A percentile compares a stretch with the other conserved stretches of the same genome.
Conservation (phyloP, 2,797 vertebrate genomes). For the Cossypha heuglini region DNA sequence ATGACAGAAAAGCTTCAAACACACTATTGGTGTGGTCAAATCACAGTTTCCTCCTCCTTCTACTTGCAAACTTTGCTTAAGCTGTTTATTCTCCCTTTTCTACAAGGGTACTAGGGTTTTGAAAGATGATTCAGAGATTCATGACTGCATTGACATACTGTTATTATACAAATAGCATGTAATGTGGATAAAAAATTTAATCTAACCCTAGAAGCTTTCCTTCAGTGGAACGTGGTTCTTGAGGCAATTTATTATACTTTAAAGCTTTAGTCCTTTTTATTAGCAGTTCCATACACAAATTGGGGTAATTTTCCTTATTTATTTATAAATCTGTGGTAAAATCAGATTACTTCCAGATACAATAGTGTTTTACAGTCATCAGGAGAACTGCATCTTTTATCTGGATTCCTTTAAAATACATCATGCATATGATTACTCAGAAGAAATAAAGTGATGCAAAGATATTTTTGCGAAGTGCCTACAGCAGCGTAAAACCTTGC, state of each 20-base stretch:
- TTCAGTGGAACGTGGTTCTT: no score
- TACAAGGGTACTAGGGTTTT: not conserved
- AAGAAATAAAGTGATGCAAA: conserved; percentile 15
- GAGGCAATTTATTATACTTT: no score
- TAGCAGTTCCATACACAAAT: no score
- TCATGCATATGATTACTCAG: not conserved
- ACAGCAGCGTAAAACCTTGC: not conserved
- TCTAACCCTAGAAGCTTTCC: not conserved
- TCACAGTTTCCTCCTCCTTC: not conserved
- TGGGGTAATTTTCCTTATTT: no score
- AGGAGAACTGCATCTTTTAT: not conserved
- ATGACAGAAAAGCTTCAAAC: not conserved
- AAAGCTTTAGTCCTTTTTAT: no score
- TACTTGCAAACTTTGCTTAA: not conserved
- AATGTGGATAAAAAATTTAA: not conserved
- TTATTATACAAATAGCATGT: not conserved
- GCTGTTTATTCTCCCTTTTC: not conserved
- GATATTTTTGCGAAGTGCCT: not conserved
- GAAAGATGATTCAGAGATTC: not conserved
- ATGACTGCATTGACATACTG: not conserved
- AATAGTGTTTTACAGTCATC: not conserved
- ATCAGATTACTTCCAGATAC: not conserved
- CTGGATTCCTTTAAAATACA: not conserved
- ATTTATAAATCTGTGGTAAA: not conserved
- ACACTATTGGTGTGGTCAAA: not conserved